Conservation (phyloP, 2,797 vertebrate species). For the Labroides dimidiatus region DNA sequence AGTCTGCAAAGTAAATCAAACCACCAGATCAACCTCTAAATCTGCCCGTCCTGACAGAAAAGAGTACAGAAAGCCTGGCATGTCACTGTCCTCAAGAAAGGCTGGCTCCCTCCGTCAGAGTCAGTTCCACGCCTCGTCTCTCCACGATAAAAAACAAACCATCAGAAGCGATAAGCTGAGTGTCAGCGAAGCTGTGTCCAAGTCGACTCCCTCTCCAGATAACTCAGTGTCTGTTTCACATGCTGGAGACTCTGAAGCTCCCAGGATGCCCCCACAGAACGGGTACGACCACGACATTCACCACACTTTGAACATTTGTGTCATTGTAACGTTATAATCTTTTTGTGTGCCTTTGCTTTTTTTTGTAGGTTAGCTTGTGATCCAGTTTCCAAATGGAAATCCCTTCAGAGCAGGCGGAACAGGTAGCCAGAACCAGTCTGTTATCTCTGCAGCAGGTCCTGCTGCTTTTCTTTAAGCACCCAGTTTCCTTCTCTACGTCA, state of each 20-base stretch:
- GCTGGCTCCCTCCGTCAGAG: constrained; percentile 21
- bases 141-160: constrained; percentile 43
- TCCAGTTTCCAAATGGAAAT: constrained; percentile 72
- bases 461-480: constrained; percentile 2
- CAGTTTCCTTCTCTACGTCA: constrained; percentile 10
- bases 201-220: constrained; percentile 14
- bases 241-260: constrained; percentile 15
- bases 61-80: constrained; percentile 17
- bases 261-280: constrained; percentile 25
- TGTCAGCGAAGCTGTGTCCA: constrained; percentile 30
- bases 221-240: constrained; percentile 13
- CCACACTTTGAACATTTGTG: neutral
- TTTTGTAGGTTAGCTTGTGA: constrained; percentile 58
- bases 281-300: constrained; percentile 40
- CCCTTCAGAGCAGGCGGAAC: constrained; percentile 68
- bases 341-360: constrained; percentile 28
- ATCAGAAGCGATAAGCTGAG: constrained; percentile 23
- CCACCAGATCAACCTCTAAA: constrained; percentile 39
- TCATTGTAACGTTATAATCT: constrained; percentile 1
- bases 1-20: constrained; percentile 24
- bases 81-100: constrained; percentile 27
- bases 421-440: constrained; percentile 62
- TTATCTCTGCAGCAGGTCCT: neutral
- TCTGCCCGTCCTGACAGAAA: constrained; percentile 36
- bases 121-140: constrained; percentile 27